Evolutionary conservation across 2,797 vertebrate species (phyloP).

Genomic region (Zenarchopterus dispar): DNA sequence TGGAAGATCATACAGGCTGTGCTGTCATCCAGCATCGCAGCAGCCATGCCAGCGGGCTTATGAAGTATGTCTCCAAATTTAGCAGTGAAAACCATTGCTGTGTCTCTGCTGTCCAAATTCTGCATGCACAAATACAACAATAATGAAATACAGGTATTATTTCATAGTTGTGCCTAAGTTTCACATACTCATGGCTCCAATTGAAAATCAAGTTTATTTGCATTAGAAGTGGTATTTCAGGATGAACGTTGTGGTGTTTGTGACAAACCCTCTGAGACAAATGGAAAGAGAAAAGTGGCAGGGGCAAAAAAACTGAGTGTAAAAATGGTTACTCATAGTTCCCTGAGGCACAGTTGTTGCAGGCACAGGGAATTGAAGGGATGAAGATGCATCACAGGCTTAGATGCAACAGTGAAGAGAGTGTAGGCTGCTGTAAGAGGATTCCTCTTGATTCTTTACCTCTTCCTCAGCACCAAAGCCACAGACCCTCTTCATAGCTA

Average conservation of each 20-base stretch:
- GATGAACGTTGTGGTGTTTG: neutral
- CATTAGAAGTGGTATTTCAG: neutral
- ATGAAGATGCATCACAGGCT: constrained; percentile 63
- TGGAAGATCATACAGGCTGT: constrained; percentile 32
- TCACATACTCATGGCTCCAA: neutral
- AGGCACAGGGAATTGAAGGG: constrained; percentile 31
- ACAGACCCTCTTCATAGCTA: constrained; percentile 41
- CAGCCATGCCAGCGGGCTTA: constrained; percentile 9
- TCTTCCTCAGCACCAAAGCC: constrained; percentile 48
- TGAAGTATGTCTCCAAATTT: constrained; percentile 16
- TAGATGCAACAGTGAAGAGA: constrained; percentile 38
- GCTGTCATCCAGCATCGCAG: constrained; percentile 57
- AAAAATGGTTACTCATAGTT: constrained; percentile 34
- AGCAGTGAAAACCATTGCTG: constrained; percentile 6
- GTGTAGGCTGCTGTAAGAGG: constrained; percentile 72
- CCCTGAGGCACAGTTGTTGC: constrained; percentile 27
- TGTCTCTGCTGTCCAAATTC: neutral
- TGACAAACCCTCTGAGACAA: constrained; percentile 1
- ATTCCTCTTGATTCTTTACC: constrained; percentile 61
- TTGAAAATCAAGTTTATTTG: neutral
- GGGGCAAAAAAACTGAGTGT: neutral
- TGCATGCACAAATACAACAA: no score
- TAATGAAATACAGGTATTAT: no score
- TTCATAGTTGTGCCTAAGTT: no score
- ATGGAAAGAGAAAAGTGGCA: neutral